These are phyloP conservation scores for Phylloscopus trochiloides DNA, from an alignment of 2,113 vertebrate species.

Conservation along the genomic window DNA sequence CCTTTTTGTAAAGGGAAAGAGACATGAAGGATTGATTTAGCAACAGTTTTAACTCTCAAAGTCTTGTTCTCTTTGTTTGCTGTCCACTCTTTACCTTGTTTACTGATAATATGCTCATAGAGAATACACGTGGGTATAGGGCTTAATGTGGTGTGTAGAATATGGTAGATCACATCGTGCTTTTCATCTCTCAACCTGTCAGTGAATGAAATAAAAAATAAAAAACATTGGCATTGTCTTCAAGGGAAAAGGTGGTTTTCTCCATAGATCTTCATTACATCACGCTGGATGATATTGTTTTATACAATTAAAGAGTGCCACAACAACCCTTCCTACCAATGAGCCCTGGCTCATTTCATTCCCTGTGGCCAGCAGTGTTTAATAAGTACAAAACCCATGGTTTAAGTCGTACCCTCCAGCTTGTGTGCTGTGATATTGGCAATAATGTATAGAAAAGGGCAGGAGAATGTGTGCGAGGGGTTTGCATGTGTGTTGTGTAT, in stretches of 20 bases:
- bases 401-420: conserved; percentile 26
- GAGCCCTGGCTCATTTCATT: conserved; percentile 11
- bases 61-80: not conserved
- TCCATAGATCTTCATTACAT: conserved; percentile 22
- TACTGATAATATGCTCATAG: not conserved
- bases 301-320: not conserved
- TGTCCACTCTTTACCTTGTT: not conserved
- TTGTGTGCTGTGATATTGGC: not conserved
- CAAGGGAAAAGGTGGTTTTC: not conserved
- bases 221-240: conserved; percentile 4
- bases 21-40: not conserved
- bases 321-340: not conserved
- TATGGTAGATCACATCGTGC: not conserved
- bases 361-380: conserved; percentile 27
- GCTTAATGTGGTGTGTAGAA: not conserved
- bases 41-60: not conserved
- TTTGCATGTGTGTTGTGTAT: not conserved
- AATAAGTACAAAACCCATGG: conserved; percentile 36
- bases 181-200: not conserved
- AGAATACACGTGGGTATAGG: not conserved
- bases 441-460: not conserved
- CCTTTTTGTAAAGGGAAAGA: not conserved
- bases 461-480: not conserved
- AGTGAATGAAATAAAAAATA: conserved; percentile 20
- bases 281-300: conserved; percentile 14